Percentiles rank a stretch among this genome's conserved stretches.
Evolutionary conservation across 2,797 vertebrate genomes (phyloP).

Genomic region (Xerus rutilus): DNA sequence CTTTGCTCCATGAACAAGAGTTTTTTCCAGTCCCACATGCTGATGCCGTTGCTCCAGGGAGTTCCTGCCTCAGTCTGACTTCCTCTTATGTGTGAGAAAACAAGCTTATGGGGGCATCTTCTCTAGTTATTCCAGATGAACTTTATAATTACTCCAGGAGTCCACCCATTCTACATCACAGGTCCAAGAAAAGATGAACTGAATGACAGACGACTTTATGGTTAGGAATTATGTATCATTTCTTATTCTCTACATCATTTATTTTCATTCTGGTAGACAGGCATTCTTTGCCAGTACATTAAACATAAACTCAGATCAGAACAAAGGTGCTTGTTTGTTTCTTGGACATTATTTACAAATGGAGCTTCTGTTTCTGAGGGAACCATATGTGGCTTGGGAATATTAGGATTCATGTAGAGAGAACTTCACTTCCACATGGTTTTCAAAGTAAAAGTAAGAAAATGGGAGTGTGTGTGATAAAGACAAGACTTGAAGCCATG

Average conservation of each 20-base stretch:
- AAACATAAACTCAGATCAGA: neutral
- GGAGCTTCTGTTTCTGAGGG: neutral
- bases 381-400: neutral
- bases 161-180: neutral
- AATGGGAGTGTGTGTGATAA: neutral
- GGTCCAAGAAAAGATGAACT: conserved; percentile 5
- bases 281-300: neutral
- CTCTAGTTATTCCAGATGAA: neutral
- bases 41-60: neutral
- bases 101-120: neutral
- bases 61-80: neutral
- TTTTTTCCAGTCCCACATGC: neutral
- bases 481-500: neutral
- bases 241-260: neutral
- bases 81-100: neutral
- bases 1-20: neutral
- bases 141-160: neutral
- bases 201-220: neutral
- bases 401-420: neutral
- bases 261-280: neutral
- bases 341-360: neutral
- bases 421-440: neutral
- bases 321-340: neutral
- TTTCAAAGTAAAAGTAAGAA: neutral
- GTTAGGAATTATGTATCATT: neutral